Evolutionary conservation across 2,113 vertebrate genomes (phyloP).

Genomic region (Trachemys scripta): DNA sequence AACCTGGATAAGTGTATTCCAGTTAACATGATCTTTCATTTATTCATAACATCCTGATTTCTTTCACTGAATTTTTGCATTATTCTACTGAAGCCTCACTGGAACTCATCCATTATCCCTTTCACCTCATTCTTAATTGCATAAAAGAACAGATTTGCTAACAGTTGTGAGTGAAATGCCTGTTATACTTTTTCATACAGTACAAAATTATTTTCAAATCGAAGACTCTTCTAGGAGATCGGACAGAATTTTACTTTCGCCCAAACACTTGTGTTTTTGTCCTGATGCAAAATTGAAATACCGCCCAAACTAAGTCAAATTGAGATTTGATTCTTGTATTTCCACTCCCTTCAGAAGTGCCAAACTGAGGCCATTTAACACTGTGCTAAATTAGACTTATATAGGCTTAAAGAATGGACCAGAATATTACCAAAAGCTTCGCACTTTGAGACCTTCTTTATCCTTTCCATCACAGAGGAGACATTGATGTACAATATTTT

Average conservation of each 20-base stretch:
- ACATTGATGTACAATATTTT: background rate
- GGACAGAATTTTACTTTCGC: background rate
- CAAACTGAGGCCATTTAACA: conserved; percentile 37
- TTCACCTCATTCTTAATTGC: background rate
- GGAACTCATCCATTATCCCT: background rate
- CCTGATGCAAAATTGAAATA: conserved; percentile 1
- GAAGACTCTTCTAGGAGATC: conserved; percentile 14
- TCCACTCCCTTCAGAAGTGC: conserved; percentile 22
- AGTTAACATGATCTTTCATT: background rate
- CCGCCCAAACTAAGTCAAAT: conserved; percentile 33
- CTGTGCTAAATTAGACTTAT: background rate
- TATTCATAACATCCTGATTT: background rate
- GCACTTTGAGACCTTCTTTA: conserved; percentile 17
- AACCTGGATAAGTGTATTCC: background rate
- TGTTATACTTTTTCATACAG: background rate
- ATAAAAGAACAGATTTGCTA: background rate
- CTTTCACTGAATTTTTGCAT: background rate
- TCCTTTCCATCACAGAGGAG: conserved; percentile 9
- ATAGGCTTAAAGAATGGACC: background rate
- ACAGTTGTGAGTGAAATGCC: background rate
- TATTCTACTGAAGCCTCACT: background rate
- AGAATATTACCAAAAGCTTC: conserved; percentile 36
- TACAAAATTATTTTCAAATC: background rate
- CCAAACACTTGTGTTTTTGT: background rate
- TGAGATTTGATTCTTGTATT: conserved; percentile 1